A percentile compares a stretch with the other conserved stretches of the same genome.
phyloP scores from a whole-genome alignment of 2,797 vertebrate species.

The Triplophysa yarkandensis region DNA sequence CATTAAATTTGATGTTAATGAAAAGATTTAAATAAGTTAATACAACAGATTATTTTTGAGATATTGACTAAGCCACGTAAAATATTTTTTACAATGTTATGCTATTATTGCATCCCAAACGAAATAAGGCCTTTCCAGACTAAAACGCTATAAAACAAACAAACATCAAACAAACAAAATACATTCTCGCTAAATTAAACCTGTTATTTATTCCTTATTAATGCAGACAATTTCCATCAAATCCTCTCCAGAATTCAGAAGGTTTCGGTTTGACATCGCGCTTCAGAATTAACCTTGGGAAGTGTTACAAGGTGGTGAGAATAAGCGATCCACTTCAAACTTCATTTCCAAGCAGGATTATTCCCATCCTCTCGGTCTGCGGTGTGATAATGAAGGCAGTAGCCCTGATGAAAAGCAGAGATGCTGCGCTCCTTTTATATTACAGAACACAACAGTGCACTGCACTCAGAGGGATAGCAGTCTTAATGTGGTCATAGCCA shows the following conservation, averaged over 20 bases:
- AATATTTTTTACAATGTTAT: too few relatives aligned
- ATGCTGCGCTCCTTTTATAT: slow-evolving; percentile 50
- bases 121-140: slow-evolving; percentile 43
- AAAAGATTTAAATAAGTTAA: too few relatives aligned
- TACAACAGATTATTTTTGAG: too few relatives aligned
- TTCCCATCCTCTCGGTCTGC: slow-evolving; percentile 61
- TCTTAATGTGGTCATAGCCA: slow-evolving; percentile 33
- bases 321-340: slow-evolving; percentile 69
- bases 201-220: slow-evolving; percentile 61
- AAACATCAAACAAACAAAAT: slow-evolving; percentile 36
- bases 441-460: slow-evolving; percentile 47
- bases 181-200: slow-evolving; percentile 39
- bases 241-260: slow-evolving; percentile 60
- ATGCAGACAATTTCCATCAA: slow-evolving; percentile 63
- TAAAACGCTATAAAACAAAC: slow-evolving; percentile 50
- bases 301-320: slow-evolving; percentile 60
- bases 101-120: slow-evolving; percentile 52
- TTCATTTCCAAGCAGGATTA: slow-evolving; percentile 72
- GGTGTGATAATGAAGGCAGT: slow-evolving; percentile 64
- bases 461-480: slow-evolving; percentile 31
- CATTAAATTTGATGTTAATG: too few relatives aligned
- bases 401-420: slow-evolving; percentile 59
- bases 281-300: slow-evolving; percentile 76
- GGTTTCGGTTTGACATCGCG: slow-evolving; percentile 56
- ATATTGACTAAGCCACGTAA: too few relatives aligned